Evolutionary conservation across 2,797 vertebrate species (phyloP), one percentile per base, ranked within the genome.

Genomic region (Phrynocephalus guinanensis): DNA sequence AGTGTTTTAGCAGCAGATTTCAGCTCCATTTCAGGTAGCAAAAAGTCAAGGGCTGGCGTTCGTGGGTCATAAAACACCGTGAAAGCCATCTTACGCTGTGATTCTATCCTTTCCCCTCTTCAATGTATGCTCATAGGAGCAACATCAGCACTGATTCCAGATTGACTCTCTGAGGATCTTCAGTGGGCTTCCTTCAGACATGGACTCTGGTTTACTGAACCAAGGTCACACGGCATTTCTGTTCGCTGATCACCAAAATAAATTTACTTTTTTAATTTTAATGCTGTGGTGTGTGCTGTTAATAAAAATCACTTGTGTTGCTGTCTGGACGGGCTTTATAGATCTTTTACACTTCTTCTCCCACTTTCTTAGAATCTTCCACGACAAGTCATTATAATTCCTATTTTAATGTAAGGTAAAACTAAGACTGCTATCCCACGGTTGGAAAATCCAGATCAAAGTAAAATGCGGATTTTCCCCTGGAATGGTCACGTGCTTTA

Each of bases 81-180:
- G 6, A 52, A 85, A 44, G 52, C 10, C n/a, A 56, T 11, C 70
- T 6, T 2, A 28, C 22, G 67, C 33, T 67, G 9, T 66, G 26
- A 15, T 10, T 60, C n/a, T 5, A 10, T 20, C 26, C 44, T 84
- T 79, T 76, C 8, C 70, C 76, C 10, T 13, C 30, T 63, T 52
- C 30, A 2, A 16, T 28, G 24, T 81, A 33, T 38, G 16, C 48
- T 33, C 28, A 5, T 26, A 85, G 83, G 83, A 60, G 71, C 68
- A 33, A 60, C 87, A 24, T 70, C 83, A 73, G 63, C 83, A 6
- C 28, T 88, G 70, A 75, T 24, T 76, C 87, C 87, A 44, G 83
- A 82, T 1, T 85, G 63, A 85, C 33, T 24, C 50, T 33, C 38
- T 72, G 2, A 9, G 52, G 52, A 13, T 71, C 66, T 24, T 38